phyloP scores from a whole-genome alignment of 2,113 vertebrate genomes.

The Ictalurus furcatus region DNA sequence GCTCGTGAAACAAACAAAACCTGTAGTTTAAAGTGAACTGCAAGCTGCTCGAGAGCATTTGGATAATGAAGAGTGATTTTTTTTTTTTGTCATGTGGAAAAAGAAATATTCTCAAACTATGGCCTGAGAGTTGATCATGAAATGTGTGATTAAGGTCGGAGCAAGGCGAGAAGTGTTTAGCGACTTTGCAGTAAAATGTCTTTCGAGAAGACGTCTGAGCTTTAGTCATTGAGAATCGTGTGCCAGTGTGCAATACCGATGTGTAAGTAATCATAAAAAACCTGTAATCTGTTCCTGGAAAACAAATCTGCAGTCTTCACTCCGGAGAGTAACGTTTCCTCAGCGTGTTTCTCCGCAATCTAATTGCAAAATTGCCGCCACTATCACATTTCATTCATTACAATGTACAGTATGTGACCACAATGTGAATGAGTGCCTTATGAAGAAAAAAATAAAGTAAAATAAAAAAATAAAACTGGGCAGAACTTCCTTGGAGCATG shows the following conservation, averaged over 20 bases:
- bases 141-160: background rate
- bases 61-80: background rate
- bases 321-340: background rate
- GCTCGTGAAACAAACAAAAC: background rate
- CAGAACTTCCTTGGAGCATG: background rate
- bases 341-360: background rate
- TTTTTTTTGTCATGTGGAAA: background rate
- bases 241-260: background rate
- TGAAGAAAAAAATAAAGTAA: background rate
- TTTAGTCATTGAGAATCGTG: background rate
- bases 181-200: conserved; percentile 1
- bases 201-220: background rate
- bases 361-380: conserved; percentile 3
- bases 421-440: background rate
- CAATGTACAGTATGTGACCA: background rate
- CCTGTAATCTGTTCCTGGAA: background rate
- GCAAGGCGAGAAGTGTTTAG: background rate
- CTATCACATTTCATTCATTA: conserved; percentile 14
- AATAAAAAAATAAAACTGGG: background rate
- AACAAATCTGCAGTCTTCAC: background rate
- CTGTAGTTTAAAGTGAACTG: background rate
- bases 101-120: background rate
- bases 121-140: no score
- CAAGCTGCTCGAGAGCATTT: background rate
- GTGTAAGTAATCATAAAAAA: background rate